A percentile compares a stretch with the other conserved stretches of the same genome.
phyloP scores from a whole-genome alignment of 2,113 vertebrate species.

The Oryzias curvinotus region DNA sequence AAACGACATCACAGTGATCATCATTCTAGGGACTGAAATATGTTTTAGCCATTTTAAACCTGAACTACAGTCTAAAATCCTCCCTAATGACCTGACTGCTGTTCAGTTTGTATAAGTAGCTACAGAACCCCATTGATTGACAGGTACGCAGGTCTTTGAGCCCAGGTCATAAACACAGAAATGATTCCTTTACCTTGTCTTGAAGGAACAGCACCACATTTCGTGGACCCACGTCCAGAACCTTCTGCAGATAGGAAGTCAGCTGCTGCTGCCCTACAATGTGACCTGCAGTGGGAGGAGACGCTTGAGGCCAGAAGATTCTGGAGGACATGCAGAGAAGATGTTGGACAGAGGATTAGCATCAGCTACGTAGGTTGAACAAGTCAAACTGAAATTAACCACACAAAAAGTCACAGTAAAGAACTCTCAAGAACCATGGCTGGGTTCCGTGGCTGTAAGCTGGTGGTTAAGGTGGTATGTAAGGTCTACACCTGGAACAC shows the following conservation, averaged over 20 bases:
- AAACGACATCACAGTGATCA: background rate
- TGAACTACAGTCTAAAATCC: too few relatives aligned
- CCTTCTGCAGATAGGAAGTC: slow-evolving; percentile 76
- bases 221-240: slow-evolving; percentile 74
- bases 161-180: too few relatives aligned
- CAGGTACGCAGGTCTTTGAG: too few relatives aligned
- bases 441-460: too few relatives aligned
- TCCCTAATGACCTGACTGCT: too few relatives aligned
- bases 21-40: background rate
- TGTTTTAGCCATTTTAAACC: too few relatives aligned
- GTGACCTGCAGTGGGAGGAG: slow-evolving; percentile 78
- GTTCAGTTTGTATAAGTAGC: too few relatives aligned
- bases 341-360: background rate
- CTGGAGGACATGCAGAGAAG: slow-evolving; percentile 36
- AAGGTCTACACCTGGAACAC: too few relatives aligned
- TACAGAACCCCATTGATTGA: too few relatives aligned
- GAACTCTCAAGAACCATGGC: background rate
- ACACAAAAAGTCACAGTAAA: background rate
- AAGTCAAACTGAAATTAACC: background rate
- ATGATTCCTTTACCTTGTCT: slow-evolving; percentile 79
- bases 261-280: slow-evolving; percentile 81
- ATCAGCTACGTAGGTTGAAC: background rate
- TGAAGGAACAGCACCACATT: slow-evolving; percentile 87
- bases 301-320: slow-evolving; percentile 19
- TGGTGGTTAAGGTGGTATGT: too few relatives aligned